Conservation (phyloP, 2,888 invertebrate genomes). For the Aspidiotus destructor region DNA sequence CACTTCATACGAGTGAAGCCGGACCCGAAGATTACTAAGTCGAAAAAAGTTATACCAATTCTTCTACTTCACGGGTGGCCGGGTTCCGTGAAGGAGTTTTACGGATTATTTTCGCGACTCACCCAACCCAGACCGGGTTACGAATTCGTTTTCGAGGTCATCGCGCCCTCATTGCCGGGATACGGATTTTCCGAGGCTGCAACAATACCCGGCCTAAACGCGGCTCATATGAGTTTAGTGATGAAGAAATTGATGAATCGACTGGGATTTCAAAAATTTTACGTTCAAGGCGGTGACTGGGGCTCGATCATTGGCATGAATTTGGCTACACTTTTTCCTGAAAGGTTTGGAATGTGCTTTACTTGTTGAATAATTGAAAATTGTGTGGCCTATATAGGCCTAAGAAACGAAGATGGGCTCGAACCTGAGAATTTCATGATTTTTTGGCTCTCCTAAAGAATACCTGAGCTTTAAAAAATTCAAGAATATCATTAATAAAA, state of each 20-base stretch:
- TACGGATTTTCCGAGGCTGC: slow-evolving; percentile 60
- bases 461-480: not conserved
- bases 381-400: too few species aligned
- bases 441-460: too few species aligned
- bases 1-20: slow-evolving; percentile 67
- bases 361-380: slow-evolving; percentile 6
- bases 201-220: slow-evolving; percentile 52
- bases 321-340: slow-evolving; percentile 57
- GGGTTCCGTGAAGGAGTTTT: slow-evolving; percentile 69
- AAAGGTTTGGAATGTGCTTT: slow-evolving; percentile 40
- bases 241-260: slow-evolving; percentile 60
- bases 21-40: slow-evolving; percentile 41
- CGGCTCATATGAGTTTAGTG: slow-evolving; percentile 50
- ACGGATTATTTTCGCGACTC: slow-evolving; percentile 59
- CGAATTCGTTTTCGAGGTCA: slow-evolving; percentile 56
- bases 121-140: slow-evolving; percentile 46
- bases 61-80: slow-evolving; percentile 79
- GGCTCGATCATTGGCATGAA: slow-evolving; percentile 55
- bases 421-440: too few species aligned
- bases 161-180: slow-evolving; percentile 59
- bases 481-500: too few species aligned
- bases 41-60: slow-evolving; percentile 51
- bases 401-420: too few species aligned
- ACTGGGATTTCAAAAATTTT: slow-evolving; percentile 57
- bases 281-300: slow-evolving; percentile 75